Percentiles rank a stretch among this genome's conserved stretches.
phyloP scores from a whole-genome alignment of 2,113 vertebrate species.

The Danio rerio region GRCz12tu NC_133192.1:20363501-20364000 shows the following conservation, averaged over 20 bases:
- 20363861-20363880: conserved; percentile 18
- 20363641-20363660: no score
- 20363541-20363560: conserved; percentile 32
- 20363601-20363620: not conserved
- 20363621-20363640: not conserved
- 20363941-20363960: not conserved
- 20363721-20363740: conserved; percentile 13
- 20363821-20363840: conserved; percentile 51
- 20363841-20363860: conserved; percentile 41
- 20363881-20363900: conserved; percentile 11
- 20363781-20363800: conserved; percentile 1
- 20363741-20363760: not conserved
- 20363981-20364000: not conserved
- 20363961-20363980: not conserved
- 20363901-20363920: conserved; percentile 25
- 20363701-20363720: not conserved
- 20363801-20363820: conserved; percentile 38
- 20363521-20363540: conserved; percentile 42
- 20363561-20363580: not conserved
- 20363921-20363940: not conserved
- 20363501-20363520: conserved; percentile 43
- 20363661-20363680: conserved; percentile 5
- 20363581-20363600: conserved; percentile 3
- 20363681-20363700: not conserved
- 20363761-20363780: conserved; percentile 29